phyloP scores from a whole-genome alignment of 2,113 vertebrate species.

The Vidua chalybeata region DNA sequence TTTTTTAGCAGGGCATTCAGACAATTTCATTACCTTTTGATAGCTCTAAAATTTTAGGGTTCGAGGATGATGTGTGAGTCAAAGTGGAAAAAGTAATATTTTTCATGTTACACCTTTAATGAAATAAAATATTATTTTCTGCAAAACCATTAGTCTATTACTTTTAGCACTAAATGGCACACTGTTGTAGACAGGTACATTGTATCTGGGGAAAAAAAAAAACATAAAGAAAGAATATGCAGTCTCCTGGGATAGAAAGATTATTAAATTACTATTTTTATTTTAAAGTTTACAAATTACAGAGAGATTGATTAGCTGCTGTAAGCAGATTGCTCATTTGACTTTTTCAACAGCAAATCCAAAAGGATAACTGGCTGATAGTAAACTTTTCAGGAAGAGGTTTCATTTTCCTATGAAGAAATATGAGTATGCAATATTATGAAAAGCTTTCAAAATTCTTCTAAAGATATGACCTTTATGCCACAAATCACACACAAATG shows the following conservation, averaged over 20 bases:
- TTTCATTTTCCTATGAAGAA: neutral
- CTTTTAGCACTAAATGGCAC: neutral
- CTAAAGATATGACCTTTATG: neutral
- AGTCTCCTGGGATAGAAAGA: neutral
- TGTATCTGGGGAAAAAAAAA: neutral
- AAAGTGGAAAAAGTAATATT: neutral
- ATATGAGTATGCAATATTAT: neutral
- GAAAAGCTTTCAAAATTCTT: neutral
- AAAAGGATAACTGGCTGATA: neutral
- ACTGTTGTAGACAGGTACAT: neutral
- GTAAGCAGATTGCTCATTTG: neutral
- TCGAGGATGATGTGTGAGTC: neutral
- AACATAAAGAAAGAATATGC: neutral
- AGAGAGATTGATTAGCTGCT: neutral
- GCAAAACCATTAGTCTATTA: neutral
- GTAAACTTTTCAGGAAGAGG: neutral
- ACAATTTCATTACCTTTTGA: neutral
- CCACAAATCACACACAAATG: neutral
- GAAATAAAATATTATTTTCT: neutral
- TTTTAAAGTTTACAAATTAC: neutral
- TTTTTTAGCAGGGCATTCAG: neutral
- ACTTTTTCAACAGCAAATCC: neutral
- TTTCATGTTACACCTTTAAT: neutral
- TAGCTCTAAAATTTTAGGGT: neutral
- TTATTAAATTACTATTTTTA: neutral